Conservation (phyloP, 2,113 vertebrate species). For the Scatophagus argus region DNA sequence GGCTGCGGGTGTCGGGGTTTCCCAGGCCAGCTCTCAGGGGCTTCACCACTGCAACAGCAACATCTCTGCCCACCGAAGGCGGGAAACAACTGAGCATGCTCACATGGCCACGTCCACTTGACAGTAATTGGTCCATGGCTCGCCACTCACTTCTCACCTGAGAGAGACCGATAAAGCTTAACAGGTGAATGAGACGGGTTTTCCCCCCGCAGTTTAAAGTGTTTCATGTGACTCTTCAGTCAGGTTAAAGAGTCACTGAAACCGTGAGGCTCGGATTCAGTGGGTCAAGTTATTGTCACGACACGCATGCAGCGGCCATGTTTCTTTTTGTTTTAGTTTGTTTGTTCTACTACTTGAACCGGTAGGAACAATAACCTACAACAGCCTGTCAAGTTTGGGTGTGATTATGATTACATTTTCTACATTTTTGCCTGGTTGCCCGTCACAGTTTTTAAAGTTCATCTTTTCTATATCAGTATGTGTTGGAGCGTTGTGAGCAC, state of each 20-base stretch:
- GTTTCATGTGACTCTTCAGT: not conserved
- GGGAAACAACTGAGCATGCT: constrained; percentile 94
- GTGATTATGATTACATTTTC: no score
- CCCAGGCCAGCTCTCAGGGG: constrained; percentile 88
- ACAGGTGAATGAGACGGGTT: not conserved
- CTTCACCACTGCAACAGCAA: constrained; percentile 91
- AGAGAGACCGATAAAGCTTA: not conserved
- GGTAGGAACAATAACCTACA: no score
- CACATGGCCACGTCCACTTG: constrained; percentile 89
- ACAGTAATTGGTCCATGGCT: constrained; percentile 73
- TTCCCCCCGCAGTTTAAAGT: not conserved
- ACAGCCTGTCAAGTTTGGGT: no score
- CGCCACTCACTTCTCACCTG: constrained; percentile 8
- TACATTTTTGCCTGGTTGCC: no score
- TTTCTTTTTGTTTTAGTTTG: no score
- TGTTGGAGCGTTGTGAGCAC: no score
- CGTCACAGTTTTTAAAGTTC: no score
- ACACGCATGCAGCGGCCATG: no score
- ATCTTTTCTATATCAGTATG: no score
- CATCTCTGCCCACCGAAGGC: constrained; percentile 89
- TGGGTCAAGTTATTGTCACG: no score
- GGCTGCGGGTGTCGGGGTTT: constrained; percentile 81
- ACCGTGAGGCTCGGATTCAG: no score
- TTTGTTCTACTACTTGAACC: no score
- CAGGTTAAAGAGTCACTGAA: not conserved